Evolutionary conservation across 53 echinoderm and acorn worm genomes (phyloP).

Genomic region (Crossaster papposus): DNA sequence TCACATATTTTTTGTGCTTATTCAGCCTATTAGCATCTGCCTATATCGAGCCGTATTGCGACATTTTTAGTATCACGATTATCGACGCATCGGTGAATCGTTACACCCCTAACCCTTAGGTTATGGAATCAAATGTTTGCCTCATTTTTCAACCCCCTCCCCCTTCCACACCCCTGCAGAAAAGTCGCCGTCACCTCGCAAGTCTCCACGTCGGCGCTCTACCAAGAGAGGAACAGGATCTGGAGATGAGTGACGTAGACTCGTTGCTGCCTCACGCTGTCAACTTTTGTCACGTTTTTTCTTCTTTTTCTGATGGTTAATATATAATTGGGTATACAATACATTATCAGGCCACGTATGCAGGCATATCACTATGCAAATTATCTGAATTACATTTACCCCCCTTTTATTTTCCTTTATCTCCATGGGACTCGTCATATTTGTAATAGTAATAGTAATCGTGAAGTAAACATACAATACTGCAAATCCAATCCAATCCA

Average conservation of each 20-base stretch:
- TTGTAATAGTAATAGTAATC: too few species aligned
- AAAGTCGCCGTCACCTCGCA: constrained; percentile 96
- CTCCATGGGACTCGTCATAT: background rate
- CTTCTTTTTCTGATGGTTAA: background rate
- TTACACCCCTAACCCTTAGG: background rate
- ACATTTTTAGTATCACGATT: too few species aligned
- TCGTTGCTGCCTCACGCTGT: background rate
- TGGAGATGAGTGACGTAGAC: constrained; percentile 78
- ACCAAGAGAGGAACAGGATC: constrained; percentile 86
- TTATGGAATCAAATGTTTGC: background rate
- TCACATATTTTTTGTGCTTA: too few species aligned
- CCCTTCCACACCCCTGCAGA: too few species aligned
- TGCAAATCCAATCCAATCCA: too few species aligned
- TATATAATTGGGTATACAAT: background rate
- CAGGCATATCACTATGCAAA: constrained; percentile 43
- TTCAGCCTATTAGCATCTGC: too few species aligned
- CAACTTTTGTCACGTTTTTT: background rate
- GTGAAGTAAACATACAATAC: too few species aligned
- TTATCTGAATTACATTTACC: background rate
- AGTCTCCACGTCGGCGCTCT: constrained; percentile 95
- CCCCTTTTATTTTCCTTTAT: background rate
- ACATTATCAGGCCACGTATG: constrained; percentile 33
- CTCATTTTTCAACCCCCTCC: background rate
- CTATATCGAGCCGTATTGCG: too few species aligned
- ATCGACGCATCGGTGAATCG: too few species aligned